A percentile compares a stretch with the other conserved stretches of the same genome.
These are phyloP conservation scores for Pseudomugil tenellus DNA, from an alignment of 2,797 vertebrate genomes.

Conservation along the genomic window DNA sequence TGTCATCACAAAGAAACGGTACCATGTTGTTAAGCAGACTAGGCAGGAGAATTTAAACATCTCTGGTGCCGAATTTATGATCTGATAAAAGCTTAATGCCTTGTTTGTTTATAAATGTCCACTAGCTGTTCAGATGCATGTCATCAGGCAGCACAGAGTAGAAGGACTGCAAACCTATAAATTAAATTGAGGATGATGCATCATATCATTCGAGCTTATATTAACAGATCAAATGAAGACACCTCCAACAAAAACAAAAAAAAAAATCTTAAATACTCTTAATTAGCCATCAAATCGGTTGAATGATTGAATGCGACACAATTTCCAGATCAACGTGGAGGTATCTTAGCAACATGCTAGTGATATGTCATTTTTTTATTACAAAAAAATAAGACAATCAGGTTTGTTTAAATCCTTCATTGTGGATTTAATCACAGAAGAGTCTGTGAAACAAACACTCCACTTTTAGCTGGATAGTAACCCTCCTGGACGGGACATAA, in stretches of 20 bases:
- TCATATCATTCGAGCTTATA: background rate
- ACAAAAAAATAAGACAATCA: background rate
- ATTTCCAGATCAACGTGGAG: no score
- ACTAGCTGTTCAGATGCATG: background rate
- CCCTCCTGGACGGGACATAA: no score
- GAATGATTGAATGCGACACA: no score
- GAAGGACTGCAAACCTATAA: background rate
- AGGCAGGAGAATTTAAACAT: background rate
- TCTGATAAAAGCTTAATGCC: background rate
- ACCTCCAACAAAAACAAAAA: background rate
- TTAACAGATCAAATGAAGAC: background rate
- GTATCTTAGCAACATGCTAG: no score
- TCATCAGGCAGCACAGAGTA: background rate
- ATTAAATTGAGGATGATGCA: background rate
- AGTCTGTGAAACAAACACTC: background rate
- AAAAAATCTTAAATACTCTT: no score
- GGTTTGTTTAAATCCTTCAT: background rate
- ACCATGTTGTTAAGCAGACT: constrained; percentile 11
- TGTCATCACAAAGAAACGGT: background rate
- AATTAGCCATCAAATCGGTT: no score
- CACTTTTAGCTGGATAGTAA: background rate
- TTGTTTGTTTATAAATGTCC: background rate
- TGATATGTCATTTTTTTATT: no score
- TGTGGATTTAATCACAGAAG: background rate
- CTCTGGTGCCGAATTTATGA: background rate